Evolutionary conservation across 2,888 invertebrate species (phyloP).

Genomic region (Asteroscopus sphinx): DNA sequence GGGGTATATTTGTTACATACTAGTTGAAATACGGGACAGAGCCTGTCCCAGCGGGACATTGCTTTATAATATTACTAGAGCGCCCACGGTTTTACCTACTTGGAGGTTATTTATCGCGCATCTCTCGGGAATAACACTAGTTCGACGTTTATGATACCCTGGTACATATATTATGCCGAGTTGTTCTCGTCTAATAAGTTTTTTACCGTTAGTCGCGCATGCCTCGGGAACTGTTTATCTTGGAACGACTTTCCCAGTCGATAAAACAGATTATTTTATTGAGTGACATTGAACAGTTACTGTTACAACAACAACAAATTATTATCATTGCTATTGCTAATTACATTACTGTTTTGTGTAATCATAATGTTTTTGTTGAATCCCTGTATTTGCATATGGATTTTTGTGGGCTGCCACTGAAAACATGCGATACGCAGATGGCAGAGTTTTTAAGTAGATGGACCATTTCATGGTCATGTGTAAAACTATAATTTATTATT

Average conservation of each 20-base stretch:
- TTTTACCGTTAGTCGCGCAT: too few relatives aligned
- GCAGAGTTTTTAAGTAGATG: neutral
- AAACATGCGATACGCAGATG: slow-evolving; percentile 46
- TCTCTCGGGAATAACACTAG: too few relatives aligned
- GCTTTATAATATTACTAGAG: too few relatives aligned
- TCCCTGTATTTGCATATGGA: slow-evolving; percentile 13
- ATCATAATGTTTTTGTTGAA: slow-evolving; percentile 31
- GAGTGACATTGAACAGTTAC: slow-evolving; percentile 47
- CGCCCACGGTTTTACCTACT: too few relatives aligned
- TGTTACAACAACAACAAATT: slow-evolving; percentile 23
- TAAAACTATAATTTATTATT: slow-evolving; percentile 11
- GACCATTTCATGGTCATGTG: slow-evolving; percentile 11
- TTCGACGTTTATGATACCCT: too few relatives aligned
- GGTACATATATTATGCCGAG: too few relatives aligned
- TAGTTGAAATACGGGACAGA: too few relatives aligned
- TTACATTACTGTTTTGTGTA: slow-evolving; percentile 38
- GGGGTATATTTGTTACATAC: too few relatives aligned
- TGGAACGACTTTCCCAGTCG: slow-evolving; percentile 65
- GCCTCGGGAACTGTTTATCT: too few relatives aligned
- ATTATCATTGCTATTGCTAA: slow-evolving; percentile 41
- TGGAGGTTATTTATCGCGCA: too few relatives aligned
- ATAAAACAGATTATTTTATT: slow-evolving; percentile 46
- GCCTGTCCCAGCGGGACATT: too few relatives aligned
- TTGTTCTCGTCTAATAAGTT: too few relatives aligned
- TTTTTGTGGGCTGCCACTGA: slow-evolving; percentile 19